A percentile compares a stretch with the other conserved stretches of the same genome.
Conservation (phyloP, 1,140 invertebrate genomes). For the Leptopilina boulardi region DNA sequence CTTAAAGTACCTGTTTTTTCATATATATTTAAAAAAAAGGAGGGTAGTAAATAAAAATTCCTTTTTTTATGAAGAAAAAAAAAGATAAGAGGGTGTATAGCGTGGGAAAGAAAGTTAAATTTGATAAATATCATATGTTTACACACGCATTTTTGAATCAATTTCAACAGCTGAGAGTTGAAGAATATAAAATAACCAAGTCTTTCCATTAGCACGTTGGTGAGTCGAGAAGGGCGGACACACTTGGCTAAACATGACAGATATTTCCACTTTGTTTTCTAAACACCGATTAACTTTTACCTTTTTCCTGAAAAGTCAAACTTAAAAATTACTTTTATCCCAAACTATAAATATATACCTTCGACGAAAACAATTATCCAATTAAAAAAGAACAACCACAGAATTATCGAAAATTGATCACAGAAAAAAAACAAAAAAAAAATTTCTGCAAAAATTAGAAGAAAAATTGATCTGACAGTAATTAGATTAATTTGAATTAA, state of each 20-base stretch:
- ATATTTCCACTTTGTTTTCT: conserved; percentile 40
- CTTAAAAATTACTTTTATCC: too few species aligned
- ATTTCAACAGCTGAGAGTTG: background rate
- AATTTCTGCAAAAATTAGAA: too few species aligned
- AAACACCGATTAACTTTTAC: conserved; percentile 40
- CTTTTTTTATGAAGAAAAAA: background rate
- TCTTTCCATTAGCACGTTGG: background rate
- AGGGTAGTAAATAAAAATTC: background rate
- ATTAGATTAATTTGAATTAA: too few species aligned
- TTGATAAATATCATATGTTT: conserved; percentile 4
- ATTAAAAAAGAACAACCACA: too few species aligned
- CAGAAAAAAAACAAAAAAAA: too few species aligned
- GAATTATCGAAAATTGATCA: too few species aligned
- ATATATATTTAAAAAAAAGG: background rate
- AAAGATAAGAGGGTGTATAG: background rate
- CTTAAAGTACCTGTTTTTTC: background rate
- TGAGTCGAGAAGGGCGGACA: background rate
- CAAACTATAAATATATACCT: too few species aligned
- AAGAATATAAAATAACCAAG: background rate
- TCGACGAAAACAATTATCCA: too few species aligned
- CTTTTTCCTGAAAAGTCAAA: background rate
- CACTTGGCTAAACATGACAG: background rate
- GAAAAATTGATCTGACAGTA: too few species aligned
- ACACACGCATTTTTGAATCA: background rate
- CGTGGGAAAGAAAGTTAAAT: conserved; percentile 8